A percentile compares a stretch with the other conserved stretches of the same genome.
Conservation (phyloP, 2,797 vertebrate genomes). For the Dendrocincla tyrannina region DNA sequence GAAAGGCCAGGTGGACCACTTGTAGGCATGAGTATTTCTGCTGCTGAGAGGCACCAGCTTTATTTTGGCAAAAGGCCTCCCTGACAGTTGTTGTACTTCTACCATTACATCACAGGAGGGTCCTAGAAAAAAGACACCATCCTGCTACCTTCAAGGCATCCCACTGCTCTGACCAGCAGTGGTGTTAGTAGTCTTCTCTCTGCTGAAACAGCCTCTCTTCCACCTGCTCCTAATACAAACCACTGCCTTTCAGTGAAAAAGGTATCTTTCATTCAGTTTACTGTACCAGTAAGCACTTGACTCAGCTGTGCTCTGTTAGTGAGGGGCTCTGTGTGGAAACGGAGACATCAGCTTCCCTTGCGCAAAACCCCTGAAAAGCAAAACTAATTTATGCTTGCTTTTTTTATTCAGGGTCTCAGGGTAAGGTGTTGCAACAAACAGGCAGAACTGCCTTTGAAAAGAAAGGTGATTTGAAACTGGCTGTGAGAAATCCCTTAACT, state of each 20-base stretch:
- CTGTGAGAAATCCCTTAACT: neutral
- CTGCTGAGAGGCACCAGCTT: neutral
- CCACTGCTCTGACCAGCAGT: neutral
- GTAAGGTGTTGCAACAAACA: neutral
- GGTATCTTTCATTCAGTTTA: neutral
- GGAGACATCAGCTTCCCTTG: neutral
- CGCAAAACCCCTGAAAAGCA: neutral
- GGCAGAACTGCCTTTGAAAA: neutral
- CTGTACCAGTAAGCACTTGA: neutral
- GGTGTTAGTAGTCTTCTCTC: neutral
- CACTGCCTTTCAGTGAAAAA: neutral
- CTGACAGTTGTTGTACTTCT: neutral
- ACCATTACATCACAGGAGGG: rapidly evolving
- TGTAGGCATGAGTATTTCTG: neutral
- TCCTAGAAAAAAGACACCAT: neutral
- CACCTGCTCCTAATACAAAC: neutral
- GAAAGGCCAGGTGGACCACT: neutral
- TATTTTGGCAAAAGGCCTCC: neutral
- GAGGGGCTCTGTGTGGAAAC: neutral
- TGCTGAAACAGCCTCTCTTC: neutral
- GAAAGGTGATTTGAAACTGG: neutral
- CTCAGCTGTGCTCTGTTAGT: neutral
- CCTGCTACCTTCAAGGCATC: neutral
- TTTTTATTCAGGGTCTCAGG: neutral
- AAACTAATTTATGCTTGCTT: neutral